Percentiles rank a stretch among this genome's conserved stretches.
Conservation (phyloP, 2,797 vertebrate species). For the Tokudaia muenninki region DNA sequence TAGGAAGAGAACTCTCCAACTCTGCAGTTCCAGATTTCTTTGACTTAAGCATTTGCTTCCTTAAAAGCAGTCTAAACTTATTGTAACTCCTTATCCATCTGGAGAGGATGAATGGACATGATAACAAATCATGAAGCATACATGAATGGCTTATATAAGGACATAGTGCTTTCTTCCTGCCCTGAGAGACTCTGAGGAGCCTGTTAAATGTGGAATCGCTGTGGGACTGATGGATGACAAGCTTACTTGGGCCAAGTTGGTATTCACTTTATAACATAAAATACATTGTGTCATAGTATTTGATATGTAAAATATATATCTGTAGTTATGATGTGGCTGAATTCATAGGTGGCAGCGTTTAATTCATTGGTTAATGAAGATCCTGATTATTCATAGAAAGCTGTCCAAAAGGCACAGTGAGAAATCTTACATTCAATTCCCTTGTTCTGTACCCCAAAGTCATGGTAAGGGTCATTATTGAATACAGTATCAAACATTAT, state of each 20-base stretch:
- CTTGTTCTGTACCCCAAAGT: not conserved
- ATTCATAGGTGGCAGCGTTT: not conserved
- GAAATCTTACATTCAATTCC: not conserved
- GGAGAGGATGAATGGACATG: not conserved
- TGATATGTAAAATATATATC: not conserved
- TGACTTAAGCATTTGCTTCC: constrained; percentile 51
- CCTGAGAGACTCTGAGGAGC: not conserved
- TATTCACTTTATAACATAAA: not conserved
- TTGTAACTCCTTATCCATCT: constrained; percentile 41
- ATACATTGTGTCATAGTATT: not conserved
- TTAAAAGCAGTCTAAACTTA: constrained; percentile 58
- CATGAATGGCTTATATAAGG: not conserved
- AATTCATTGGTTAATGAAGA: not conserved
- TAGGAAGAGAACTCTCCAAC: constrained; percentile 4
- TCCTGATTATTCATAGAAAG: not conserved
- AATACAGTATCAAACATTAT: not conserved
- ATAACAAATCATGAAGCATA: constrained; percentile 12
- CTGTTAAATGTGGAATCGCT: not conserved
- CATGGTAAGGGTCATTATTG: not conserved
- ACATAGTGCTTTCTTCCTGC: not conserved
- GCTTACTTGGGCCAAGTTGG: not conserved
- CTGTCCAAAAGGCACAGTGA: not conserved
- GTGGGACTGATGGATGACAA: not conserved
- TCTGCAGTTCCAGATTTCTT: constrained; percentile 10
- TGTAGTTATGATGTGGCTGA: not conserved